Evolutionary conservation across 2,113 vertebrate species (phyloP), one percentile per base, ranked within the genome.

Genomic region (Pachyramphus minor): DNA sequence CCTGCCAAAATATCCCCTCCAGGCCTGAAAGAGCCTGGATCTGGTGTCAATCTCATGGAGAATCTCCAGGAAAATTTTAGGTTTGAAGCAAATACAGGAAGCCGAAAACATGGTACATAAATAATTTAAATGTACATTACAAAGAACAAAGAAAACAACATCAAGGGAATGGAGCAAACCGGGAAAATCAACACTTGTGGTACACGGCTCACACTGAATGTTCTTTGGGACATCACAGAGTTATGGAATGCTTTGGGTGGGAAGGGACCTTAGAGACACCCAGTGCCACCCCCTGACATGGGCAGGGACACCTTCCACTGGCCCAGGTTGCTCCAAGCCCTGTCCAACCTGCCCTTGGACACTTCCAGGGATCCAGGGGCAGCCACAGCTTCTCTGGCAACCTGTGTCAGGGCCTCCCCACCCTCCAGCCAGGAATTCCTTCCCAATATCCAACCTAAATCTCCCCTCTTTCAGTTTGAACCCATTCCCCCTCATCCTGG

Each of bases 371-470:
- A 49, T 85, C 6, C 71, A 56, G 83, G 60, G 42, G 30, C 60
- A 85, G 35, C 35, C 50, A 6, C 60, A 42, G 71, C 30, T 67
- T 16, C 62, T 76, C 83, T 76, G 62, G 2, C 30, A 58, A 13
- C 2, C n/a, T 8, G 15, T 1, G 2, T 39, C 80, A 64, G 59
- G 0, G 23, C 35, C 59, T 60, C 7, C 12, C 30, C 41, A 33
- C 14, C 30, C 30, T 44, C 21, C 41, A 66, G 31, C 7, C 30
- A 66, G 28, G 5, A 44, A 66, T 66, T 33, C 17, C 31, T 67
- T 1, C 22, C 39, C 37, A 22, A 7, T 0, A 17, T 59, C 27
- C 44, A 45, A 33, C 3, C 53, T 5, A 4, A 0, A 14, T 9
- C 37, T 19, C 3, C 14, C 17, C 45, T 59, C 16, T 37, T 60